Base-by-base conservation (phyloP, 1,140 invertebrate species). In the Leucophenga varia region DNA sequence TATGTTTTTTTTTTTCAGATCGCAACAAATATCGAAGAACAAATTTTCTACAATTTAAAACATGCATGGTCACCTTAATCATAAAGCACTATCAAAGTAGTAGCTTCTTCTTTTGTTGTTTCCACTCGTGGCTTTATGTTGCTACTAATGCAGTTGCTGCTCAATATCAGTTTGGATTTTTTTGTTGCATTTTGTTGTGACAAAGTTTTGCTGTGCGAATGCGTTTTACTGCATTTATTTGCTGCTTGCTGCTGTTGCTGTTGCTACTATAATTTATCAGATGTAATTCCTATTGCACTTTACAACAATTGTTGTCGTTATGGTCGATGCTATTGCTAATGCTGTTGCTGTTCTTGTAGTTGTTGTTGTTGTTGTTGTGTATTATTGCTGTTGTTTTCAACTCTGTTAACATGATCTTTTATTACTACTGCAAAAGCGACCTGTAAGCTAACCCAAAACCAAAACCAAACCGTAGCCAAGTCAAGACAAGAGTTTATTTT, bases 331-430 rank as follows among this genome's bases (percentile, higher is more conserved):
- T n/a, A n/a, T n/a, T n/a, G n/a, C n/a, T n/a, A n/a, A n/a, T n/a
- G n/a, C n/a, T n/a, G 6, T 34, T 4, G 31, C 13, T 34, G 34
- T 38, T 38, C 21, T 39, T 41, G 30, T 35, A 28, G 17, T 41
- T 45, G 35, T 32, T 47, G 28, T 41, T 44, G 10, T 35, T 47
- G 16, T 45, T 25, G 22, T 25, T 25, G 22, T 6, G 22, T 25
- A 25, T 38, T 48, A 44, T 48, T 55, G 45, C 52, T 52, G 46
- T 42, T 61, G 48, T 48, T 54, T 30, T 48, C 40, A 45, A 52
- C 31, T 58, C 57, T 65, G 63, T 67, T 67, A 67, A 65, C 63
- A 65, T 67, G 63, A 65, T 67, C 59, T 63, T 67, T 67, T 65
- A 65, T 65, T 67, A 54, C 59, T 54, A 49, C 45, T 53, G 49